Conservation (phyloP, 35 echinoderm and acorn worm genomes). For the Diadema setosum region DNA sequence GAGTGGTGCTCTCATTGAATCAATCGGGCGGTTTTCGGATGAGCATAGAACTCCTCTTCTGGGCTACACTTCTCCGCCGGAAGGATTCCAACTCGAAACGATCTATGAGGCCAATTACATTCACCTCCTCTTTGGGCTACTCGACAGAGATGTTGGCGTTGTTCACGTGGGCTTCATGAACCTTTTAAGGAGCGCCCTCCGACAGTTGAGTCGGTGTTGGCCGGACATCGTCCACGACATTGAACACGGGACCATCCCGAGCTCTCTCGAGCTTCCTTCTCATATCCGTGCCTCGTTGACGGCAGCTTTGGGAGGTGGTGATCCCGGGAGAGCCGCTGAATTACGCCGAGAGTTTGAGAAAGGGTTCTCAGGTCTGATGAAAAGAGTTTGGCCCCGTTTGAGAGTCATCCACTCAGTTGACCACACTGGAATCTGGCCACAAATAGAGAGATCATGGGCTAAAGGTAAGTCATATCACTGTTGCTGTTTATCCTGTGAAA, state of each 20-base stretch:
- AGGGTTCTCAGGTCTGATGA: slow-evolving; percentile 30
- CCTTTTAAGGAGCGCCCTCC: neutral
- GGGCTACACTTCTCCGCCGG: neutral
- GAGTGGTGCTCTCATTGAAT: neutral
- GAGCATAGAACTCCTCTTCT: neutral
- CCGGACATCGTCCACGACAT: slow-evolving; percentile 46
- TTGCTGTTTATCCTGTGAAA: too few relatives aligned
- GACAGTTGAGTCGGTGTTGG: slow-evolving; percentile 25
- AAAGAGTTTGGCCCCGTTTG: slow-evolving; percentile 35
- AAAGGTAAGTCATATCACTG: slow-evolving; percentile 37
- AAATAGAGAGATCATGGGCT: neutral
- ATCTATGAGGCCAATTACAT: slow-evolving; percentile 58
- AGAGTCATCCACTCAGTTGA: neutral
- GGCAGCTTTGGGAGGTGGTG: neutral
- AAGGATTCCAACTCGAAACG: slow-evolving; percentile 31
- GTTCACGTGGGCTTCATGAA: too few relatives aligned
- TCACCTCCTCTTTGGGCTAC: slow-evolving; percentile 55
- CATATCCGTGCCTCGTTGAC: neutral
- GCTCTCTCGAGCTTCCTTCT: slow-evolving; percentile 31
- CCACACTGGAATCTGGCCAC: neutral
- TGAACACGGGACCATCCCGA: slow-evolving; percentile 32
- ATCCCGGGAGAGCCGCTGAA: slow-evolving; percentile 17
- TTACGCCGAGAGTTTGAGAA: slow-evolving; percentile 19
- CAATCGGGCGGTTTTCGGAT: neutral
- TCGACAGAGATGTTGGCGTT: slow-evolving; percentile 33